Base-by-base conservation (phyloP, 2,113 vertebrate species). In the Poecilia latipinna region DNA sequence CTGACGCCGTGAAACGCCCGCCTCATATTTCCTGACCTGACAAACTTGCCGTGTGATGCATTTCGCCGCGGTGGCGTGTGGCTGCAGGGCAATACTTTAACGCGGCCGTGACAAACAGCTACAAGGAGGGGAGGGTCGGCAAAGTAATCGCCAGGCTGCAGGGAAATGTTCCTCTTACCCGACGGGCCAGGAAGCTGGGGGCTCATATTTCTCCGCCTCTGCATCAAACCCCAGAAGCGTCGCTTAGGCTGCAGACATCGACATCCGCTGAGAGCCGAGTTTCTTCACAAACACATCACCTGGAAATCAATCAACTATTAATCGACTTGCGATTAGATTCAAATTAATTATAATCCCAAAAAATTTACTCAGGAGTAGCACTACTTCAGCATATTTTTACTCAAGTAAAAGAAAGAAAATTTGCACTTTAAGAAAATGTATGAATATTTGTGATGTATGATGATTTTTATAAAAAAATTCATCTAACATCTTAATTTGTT, bases 81-180 rank as follows among this genome's bases (percentile, higher is more conserved):
- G 29, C 73, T 60, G 63, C 4, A 64, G 79, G 82, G 74, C 13
- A 5, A 80, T 70, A 37, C 67, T 79, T 86, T 63, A 54, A 85
- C 72, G 11, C 12, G 2, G 71, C 32, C 4, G 33, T 86, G 84
- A 87, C 85, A 84, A 89, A 89, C 77, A 74, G 86, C 75, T 68
- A 77, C 17, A 66, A 78, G 79, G 75, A 67, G 80, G 75, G 71
- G 72, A 68, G 70, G 54, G 71, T 29, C 63, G 24, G 67, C 32
- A 74, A 78, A 86, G 70, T 79, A 65, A 91, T 87, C 3, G 66
- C 2, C n/a, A 35, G 62, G 71, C 85, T 84, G 84, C 19, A 11
- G 76, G 88, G 85, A 81, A 76, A 82, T 82, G 83, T 89, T 86
- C 80, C 74, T 78, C 79, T 74, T 54, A 77, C 64, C 69, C 74